Percentiles rank a stretch among this genome's conserved stretches.
These are phyloP conservation scores for Romanogobio albipinnatus DNA, from an alignment of 2,113 vertebrate genomes.

Conservation along the genomic window DNA sequence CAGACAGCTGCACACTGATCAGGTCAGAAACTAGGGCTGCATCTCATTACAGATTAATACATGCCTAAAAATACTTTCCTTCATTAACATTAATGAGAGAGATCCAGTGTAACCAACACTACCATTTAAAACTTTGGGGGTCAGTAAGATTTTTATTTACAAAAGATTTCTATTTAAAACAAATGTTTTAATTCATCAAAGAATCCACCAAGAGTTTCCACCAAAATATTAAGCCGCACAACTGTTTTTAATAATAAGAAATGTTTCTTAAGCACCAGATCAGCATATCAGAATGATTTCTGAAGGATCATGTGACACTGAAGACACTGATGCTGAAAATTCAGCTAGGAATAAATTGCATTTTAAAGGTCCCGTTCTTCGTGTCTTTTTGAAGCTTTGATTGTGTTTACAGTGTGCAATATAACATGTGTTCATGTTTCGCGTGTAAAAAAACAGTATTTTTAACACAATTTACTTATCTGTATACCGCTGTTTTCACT, in stretches of 20 bases:
- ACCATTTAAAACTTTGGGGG: background rate
- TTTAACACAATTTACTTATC: too few species aligned
- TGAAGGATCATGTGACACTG: background rate
- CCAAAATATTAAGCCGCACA: background rate
- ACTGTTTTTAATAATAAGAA: background rate
- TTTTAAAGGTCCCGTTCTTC: too few species aligned
- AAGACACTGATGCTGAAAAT: background rate
- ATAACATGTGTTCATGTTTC: too few species aligned
- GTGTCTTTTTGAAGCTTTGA: too few species aligned
- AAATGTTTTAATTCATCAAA: background rate
- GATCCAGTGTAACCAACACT: background rate
- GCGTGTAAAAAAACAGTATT: too few species aligned
- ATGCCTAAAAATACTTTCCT: conserved; percentile 30
- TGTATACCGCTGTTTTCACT: too few species aligned
- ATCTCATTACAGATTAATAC: conserved; percentile 29
- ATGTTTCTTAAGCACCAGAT: background rate
- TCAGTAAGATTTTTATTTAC: background rate
- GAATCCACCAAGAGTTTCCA: background rate
- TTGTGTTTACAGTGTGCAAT: too few species aligned
- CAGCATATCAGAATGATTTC: background rate
- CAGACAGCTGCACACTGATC: conserved; percentile 5
- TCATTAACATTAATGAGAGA: background rate
- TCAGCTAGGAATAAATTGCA: too few species aligned
- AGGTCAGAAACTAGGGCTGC: conserved; percentile 12
- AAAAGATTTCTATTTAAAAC: background rate